Base-by-base conservation (phyloP, 2,888 invertebrate genomes). In the Noctua fimbriata region DNA sequence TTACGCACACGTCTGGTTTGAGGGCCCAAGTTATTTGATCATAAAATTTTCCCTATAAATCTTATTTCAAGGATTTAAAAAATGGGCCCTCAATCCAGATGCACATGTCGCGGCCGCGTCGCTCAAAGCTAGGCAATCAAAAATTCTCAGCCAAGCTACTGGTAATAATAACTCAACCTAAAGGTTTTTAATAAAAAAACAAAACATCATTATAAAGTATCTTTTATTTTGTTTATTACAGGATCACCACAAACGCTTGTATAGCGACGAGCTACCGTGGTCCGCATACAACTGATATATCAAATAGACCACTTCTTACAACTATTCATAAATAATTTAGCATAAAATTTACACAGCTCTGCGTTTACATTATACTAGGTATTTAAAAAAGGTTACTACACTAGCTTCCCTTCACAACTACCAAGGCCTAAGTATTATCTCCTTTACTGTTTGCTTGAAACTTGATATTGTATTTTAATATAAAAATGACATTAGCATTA, bases 311-410 rank as follows among this genome's bases (percentile, higher is more conserved):
- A 90, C 91, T 86, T 91, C 93, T 93, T 94, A 93, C 72, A 90
- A 83, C 93, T 95, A 95, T 73, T 90, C 93, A 96, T 96, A 95
- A 96, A 96, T 96, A 96, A 96, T 93, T 95, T 94, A 94, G 94
- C 94, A 85, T 94, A 92, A 85, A 92, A 92, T 94, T 91, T 95
- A 95, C 94, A 95, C 93, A 94, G 94, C 94, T 93, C 90, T 82
- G 89, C 91, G 85, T 86, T 91, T 90, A 90, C 85, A 90, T 85
- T 88, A 89, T 58, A 88, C 83, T 88, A 90, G 66, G 75, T 87
- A 84, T 83, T 86, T 83, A 89, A 87, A 86, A 81, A 87, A 87
- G 66, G 63, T 80, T 82, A 84, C 85, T 85, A 87, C 85, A 81
- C 90, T 89, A 89, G 87, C 89, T 78, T 89, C 74, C 79, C 81